A percentile compares a stretch with the other conserved stretches of the same genome.
Evolutionary conservation across 2,797 vertebrate genomes (phyloP).

Genomic region (Pseudomugil gertrudae): DNA sequence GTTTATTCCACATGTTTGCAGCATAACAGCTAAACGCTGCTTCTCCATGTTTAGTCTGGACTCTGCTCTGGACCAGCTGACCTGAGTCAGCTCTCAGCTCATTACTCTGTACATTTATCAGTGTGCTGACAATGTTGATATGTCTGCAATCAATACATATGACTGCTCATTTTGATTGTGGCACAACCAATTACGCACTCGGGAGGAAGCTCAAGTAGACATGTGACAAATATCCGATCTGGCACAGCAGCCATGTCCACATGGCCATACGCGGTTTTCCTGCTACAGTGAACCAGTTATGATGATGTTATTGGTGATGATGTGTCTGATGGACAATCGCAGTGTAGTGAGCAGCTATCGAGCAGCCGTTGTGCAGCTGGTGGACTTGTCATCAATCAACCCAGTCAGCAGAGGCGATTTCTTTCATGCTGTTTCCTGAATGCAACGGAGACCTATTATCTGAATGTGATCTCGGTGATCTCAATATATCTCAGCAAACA

Average conservation of each 20-base stretch:
- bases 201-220: slow-evolving; percentile 2
- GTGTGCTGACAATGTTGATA: slow-evolving; percentile 8
- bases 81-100: too few species aligned
- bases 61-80: too few species aligned
- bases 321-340: slow-evolving; percentile 2
- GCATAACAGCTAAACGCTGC: too few species aligned
- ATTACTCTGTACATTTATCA: slow-evolving; percentile 10
- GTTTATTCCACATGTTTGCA: too few species aligned
- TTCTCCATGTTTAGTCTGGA: too few species aligned
- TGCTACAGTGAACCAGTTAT: neutral
- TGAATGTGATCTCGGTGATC: too few species aligned
- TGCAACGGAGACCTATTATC: too few species aligned
- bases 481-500: too few species aligned
- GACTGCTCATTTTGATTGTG: slow-evolving; percentile 7
- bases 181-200: slow-evolving; percentile 16
- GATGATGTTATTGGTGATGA: slow-evolving; percentile 7
- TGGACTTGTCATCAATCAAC: neutral
- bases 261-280: neutral
- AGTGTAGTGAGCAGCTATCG: neutral
- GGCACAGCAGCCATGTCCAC: slow-evolving; percentile 5
- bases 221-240: slow-evolving; percentile 14
- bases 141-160: neutral
- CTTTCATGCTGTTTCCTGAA: too few species aligned
- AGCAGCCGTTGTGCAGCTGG: neutral
- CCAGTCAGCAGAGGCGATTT: neutral